Base-by-base conservation (phyloP, 2,113 vertebrate species). In the Thermophis baileyi region DNA sequence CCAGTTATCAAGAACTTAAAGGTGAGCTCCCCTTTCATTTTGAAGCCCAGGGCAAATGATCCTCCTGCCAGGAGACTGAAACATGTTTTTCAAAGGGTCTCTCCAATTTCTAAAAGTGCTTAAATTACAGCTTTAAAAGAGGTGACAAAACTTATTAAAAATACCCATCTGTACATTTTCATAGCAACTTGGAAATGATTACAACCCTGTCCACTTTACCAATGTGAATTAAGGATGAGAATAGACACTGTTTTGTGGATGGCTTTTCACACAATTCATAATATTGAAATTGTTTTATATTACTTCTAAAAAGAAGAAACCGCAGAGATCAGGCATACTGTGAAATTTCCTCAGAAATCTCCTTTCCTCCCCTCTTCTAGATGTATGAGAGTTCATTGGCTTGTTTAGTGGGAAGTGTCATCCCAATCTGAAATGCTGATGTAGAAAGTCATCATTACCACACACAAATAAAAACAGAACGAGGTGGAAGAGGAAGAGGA, bases 111-210 rank as follows among this genome's bases (percentile, higher is more conserved):
- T 92, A 69, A 88, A 63, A 55, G 55, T 40, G 55, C n/a, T 88
- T 63, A 92, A 88, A 69, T 88, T 87, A 92, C n/a, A 88, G 55
- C 27, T 49, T 85, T 35, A 93, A 94, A 95, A 85, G 89, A 74
- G 14, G n/a, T 35, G n/a, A 74, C 14, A 18, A 74, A 74, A 35
- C n/a, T 2, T 74, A 74, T 74, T 18, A 35, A 35, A 54, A 74
- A 74, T 74, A 74, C n/a, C 30, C n/a, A 74, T 18, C 11, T 63
- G n/a, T 1, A 74, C 14, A 74, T 74, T 74, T 35, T 16, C n/a
- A 35, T 35, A 74, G 14, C 30, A 91, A 51, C 88, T 93, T 94
- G 95, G 44, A 92, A 44, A 27, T 63, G 2, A 74, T 20, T 63
- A 40, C 85, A 57, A 46, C 85, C 6, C 40, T 54, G 85, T 49